Evolutionary conservation across 2,888 invertebrate genomes (phyloP).

Genomic region (Chromoteleia sp.): DNA sequence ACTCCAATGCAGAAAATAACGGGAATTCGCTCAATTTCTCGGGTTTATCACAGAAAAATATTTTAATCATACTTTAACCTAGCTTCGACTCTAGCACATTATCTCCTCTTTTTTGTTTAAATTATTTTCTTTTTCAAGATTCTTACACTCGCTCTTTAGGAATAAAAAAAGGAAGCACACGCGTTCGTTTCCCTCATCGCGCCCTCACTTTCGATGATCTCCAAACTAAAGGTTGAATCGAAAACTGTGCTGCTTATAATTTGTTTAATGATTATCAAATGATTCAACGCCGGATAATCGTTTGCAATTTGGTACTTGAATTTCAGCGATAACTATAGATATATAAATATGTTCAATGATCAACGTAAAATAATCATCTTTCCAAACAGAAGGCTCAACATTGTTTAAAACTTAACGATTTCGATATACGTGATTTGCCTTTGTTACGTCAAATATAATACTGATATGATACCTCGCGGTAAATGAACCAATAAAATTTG

Average conservation of each 20-base stretch:
- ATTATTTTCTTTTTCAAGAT: slow-evolving; percentile 43
- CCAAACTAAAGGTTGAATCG: slow-evolving; percentile 34
- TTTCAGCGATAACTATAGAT: slow-evolving; percentile 27
- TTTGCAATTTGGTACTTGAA: slow-evolving; percentile 14
- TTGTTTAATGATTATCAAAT: slow-evolving; percentile 14
- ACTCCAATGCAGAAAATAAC: slow-evolving; percentile 72
- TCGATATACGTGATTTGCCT: slow-evolving; percentile 9
- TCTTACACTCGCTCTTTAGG: slow-evolving; percentile 59
- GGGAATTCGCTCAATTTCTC: slow-evolving; percentile 75
- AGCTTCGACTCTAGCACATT: slow-evolving; percentile 59
- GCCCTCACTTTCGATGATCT: slow-evolving; percentile 52
- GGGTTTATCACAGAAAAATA: slow-evolving; percentile 84
- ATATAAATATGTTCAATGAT: slow-evolving; percentile 31
- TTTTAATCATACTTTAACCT: slow-evolving; percentile 77
- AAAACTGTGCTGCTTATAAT: neutral
- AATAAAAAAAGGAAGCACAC: slow-evolving; percentile 71
- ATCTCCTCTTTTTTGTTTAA: slow-evolving; percentile 58
- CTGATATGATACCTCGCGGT: slow-evolving; percentile 25
- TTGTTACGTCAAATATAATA: slow-evolving; percentile 24
- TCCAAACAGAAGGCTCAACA: slow-evolving; percentile 23
- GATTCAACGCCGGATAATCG: slow-evolving; percentile 23
- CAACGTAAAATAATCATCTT: slow-evolving; percentile 43
- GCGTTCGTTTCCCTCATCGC: slow-evolving; percentile 51
- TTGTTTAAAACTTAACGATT: slow-evolving; percentile 42
- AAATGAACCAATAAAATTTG: slow-evolving; percentile 34